Evolutionary conservation across 1,140 invertebrate genomes (phyloP).

Genomic region (Vanessa tameamea): DNA sequence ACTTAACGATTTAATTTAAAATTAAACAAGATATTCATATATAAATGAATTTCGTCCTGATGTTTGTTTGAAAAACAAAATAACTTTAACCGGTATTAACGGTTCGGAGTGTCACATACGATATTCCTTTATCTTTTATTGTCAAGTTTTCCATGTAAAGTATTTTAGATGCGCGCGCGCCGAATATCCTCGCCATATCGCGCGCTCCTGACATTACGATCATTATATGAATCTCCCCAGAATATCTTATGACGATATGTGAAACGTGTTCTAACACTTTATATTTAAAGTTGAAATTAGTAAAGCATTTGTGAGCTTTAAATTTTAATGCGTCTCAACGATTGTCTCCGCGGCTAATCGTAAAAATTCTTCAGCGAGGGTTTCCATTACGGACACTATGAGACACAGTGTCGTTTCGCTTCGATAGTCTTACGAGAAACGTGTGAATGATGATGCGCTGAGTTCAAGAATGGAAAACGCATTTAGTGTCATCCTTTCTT

Average conservation of each 20-base stretch:
- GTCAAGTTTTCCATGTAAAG: conserved; percentile 49
- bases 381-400: conserved; percentile 38
- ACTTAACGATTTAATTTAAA: no score
- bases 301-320: conserved; percentile 28
- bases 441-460: not conserved
- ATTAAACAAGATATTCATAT: not conserved
- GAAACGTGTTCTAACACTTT: conserved; percentile 6
- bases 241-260: conserved; percentile 5
- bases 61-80: conserved; percentile 9
- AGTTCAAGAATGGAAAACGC: not conserved
- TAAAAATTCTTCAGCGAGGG: conserved; percentile 53
- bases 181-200: conserved; percentile 47
- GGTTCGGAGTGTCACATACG: conserved; percentile 27
- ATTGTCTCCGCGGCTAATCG: conserved; percentile 61
- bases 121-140: conserved; percentile 33
- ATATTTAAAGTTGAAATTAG: conserved; percentile 1
- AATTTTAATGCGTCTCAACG: conserved; percentile 57
- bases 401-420: conserved; percentile 1
- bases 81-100: conserved; percentile 8
- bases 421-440: not conserved
- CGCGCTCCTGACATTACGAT: conserved; percentile 32
- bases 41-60: not conserved
- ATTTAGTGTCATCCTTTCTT: not conserved
- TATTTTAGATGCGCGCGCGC: conserved; percentile 47
- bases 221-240: conserved; percentile 39